Base-by-base conservation (phyloP, 2,888 invertebrate genomes). In the Acrobeloides nanus region DNA sequence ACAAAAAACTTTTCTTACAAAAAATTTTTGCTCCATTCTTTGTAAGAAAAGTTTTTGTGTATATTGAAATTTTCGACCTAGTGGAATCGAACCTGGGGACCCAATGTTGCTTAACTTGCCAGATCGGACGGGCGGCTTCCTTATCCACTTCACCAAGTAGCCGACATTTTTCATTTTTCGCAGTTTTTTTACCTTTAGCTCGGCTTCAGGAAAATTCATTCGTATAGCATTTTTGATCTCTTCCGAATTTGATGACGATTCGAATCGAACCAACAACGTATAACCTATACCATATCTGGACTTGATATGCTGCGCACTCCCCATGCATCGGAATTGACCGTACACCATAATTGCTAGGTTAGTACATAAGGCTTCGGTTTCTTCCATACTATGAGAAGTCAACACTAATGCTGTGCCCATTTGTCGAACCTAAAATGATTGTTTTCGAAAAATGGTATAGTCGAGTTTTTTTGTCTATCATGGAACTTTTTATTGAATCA, bases 301-400 rank as follows among this genome's bases (percentile, higher is more conserved):
- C 65, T 86, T 85, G 61, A 87, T 78, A 51, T 82, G 82, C 53
- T 83, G 82, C 49, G 83, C 81, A 48, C 82, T 79, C 43, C 86
- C 86, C 32, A 86, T 78, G 68, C 86, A 86, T 55, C 82, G 80
- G 59, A 86, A 77, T 65, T 80, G 78, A 0, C 87, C 87, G n/a
- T n/a, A 77, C 0, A 82, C 81, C 85, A 87, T 82, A 50, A 87
- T 85, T 1, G 82, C 85, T 55, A 87, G 76, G 48, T 85, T 80
- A 43, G 81, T 80, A 74, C 87, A 87, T 18, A 87, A 79, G 25
- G 83, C 83, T 72, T 87, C 87, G 77, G 86, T 87, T 77, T 87
- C 87, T 73, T 87, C 86, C 86, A 87, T 86, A 66, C 86, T 86
- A 74, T 84, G 84, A 1, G 83, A 83, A 10, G 84, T 82, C 50